Evolutionary conservation across 2,797 vertebrate species (phyloP).

Genomic region (Neomorphus geoffroyi): DNA sequence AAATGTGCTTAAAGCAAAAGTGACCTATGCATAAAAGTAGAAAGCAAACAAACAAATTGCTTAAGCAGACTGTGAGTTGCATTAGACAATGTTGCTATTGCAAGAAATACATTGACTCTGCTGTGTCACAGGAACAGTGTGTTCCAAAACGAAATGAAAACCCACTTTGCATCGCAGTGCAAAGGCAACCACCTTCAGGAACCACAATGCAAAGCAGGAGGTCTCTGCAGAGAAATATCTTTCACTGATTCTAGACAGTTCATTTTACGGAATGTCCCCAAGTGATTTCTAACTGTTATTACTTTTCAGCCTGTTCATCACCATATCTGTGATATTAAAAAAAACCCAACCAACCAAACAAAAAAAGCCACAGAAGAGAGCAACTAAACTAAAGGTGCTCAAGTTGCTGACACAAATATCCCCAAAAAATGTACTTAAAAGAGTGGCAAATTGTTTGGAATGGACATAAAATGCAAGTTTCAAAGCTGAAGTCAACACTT

Average conservation of each 20-base stretch:
- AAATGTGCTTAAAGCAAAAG: not conserved
- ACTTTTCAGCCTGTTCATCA: too few relatives aligned
- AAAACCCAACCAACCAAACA: not conserved
- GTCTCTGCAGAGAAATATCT: not conserved
- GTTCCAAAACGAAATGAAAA: not conserved
- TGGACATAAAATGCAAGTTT: not conserved
- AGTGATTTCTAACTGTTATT: not conserved
- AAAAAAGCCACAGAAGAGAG: not conserved
- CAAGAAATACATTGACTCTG: not conserved
- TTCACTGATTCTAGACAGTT: not conserved
- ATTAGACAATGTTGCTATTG: not conserved
- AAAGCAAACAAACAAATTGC: not conserved
- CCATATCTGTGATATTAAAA: too few relatives aligned
- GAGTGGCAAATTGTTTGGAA: not conserved
- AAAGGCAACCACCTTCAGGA: not conserved
- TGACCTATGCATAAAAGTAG: not conserved
- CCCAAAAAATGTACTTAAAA: not conserved
- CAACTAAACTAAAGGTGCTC: not conserved
- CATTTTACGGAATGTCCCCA: not conserved
- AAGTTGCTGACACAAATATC: not conserved
- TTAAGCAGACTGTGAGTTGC: not conserved
- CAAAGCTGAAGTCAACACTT: not conserved
- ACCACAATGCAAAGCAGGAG: not conserved
- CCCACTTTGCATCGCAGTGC: not conserved
- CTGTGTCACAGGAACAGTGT: not conserved